Evolutionary conservation across 2,888 invertebrate genomes (phyloP), one percentile per base, ranked within the genome.

Genomic region (Ptychoptera contaminata): DNA sequence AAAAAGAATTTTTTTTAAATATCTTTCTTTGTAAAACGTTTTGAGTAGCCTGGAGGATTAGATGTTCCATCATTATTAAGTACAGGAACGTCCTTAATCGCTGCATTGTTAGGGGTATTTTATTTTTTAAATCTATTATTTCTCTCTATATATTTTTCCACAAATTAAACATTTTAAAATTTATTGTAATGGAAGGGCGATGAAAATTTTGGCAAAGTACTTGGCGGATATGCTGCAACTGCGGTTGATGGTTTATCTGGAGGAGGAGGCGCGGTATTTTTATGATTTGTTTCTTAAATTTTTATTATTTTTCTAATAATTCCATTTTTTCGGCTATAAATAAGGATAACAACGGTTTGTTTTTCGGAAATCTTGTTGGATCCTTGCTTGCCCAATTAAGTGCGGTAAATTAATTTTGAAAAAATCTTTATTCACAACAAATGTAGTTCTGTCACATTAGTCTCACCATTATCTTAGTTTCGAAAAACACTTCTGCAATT

Each of bases 161-260:
- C 15, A 16, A 7, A 23, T 30, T 43, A 9, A 41, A 35, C 8
- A 4, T 6, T 7, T 2, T 16, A 16, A 3, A 16, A 16, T 37
- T 11, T 16, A 8, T 11, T 5, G 12, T 34, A 8, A 42, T 34
- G 16, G 41, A 29, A 57, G 59, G 63, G 63, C 12, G 56, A 65
- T 45, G 58, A 58, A 47, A 65, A 66, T 48, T 67, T 66, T 46
- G 66, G 66, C 16, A 57, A 57, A 2, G 64, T 65, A 1, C 48
- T 66, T 40, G 67, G 62, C 5, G 53, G 55, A 32, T 66, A 63
- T 49, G 57, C 65, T 45, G 63, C 62, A 39, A 58, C 58, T 0
- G 61, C 62, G 1, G 54, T 66, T 14, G 66, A 66, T 50, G 66
- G 65, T 0, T 53, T 65, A 2, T 63, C 65, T 0, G 66, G 64